Evolutionary conservation across 2,797 vertebrate genomes (phyloP).

Genomic region (Sebastes oblongus): DNA sequence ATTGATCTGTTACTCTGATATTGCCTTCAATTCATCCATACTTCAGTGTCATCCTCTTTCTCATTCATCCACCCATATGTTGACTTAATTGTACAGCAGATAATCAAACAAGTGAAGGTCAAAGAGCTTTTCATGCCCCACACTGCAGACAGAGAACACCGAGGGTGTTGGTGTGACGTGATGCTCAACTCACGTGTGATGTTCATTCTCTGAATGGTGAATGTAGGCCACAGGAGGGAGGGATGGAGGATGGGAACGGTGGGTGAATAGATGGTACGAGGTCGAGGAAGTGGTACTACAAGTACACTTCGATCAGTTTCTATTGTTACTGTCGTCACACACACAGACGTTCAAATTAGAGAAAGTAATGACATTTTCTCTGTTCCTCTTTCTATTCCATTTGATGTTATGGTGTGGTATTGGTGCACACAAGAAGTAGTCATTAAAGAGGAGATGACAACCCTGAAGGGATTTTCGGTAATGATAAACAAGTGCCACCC

Average conservation of each 20-base stretch:
- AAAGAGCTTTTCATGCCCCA: not conserved
- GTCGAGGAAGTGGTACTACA: not conserved
- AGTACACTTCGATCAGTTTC: not conserved
- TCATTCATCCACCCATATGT: not conserved
- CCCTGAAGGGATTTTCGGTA: no score
- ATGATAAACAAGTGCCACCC: not conserved
- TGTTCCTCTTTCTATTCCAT: not conserved
- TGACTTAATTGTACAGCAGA: not conserved
- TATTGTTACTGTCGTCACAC: not conserved
- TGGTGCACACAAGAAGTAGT: not conserved
- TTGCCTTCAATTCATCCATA: not conserved
- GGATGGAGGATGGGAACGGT: not conserved
- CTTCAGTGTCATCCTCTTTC: not conserved
- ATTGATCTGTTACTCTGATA: not conserved
- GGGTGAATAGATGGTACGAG: constrained; percentile 7
- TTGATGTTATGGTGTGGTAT: not conserved
- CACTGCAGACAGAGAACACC: not conserved
- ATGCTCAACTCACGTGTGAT: constrained; percentile 35
- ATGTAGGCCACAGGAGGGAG: constrained; percentile 53
- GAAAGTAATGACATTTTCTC: not conserved
- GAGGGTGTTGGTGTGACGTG: constrained; percentile 12
- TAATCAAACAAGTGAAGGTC: constrained; percentile 3
- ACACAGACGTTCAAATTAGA: not conserved
- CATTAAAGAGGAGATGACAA: not conserved
- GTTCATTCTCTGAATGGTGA: constrained; percentile 30